These are phyloP conservation scores for Cheilosia urbana DNA, from an alignment of 2,888 invertebrate genomes.

Conservation along the genomic window DNA sequence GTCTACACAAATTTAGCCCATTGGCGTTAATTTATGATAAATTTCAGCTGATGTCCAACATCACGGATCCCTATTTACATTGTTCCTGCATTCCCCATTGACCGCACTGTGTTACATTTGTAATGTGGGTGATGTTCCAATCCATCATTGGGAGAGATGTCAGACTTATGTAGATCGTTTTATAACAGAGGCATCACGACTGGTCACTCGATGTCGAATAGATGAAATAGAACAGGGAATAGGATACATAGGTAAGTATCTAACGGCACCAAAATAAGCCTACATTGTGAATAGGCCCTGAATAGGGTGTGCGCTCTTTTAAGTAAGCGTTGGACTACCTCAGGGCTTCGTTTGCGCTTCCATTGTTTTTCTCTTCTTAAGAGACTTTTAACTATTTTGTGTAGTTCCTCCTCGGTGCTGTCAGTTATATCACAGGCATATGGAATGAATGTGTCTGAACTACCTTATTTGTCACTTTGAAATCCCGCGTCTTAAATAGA, in stretches of 20 bases:
- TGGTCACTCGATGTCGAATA: slow-evolving; percentile 92
- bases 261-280: background rate
- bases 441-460: too few relatives aligned
- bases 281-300: too few relatives aligned
- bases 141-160: slow-evolving; percentile 95
- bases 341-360: too few relatives aligned
- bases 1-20: background rate
- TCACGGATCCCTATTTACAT: slow-evolving; percentile 96
- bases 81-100: slow-evolving; percentile 97
- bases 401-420: too few relatives aligned
- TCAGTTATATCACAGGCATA: too few relatives aligned
- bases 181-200: slow-evolving; percentile 93
- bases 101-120: slow-evolving; percentile 96
- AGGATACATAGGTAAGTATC: slow-evolving; percentile 82
- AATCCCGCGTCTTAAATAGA: too few relatives aligned
- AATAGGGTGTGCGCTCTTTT: too few relatives aligned
- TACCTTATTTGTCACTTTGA: too few relatives aligned
- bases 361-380: too few relatives aligned
- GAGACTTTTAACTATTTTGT: too few relatives aligned
- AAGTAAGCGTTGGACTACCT: too few relatives aligned
- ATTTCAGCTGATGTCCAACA: slow-evolving; percentile 88
- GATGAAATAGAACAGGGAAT: slow-evolving; percentile 87
- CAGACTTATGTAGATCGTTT: slow-evolving; percentile 94
- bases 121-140: slow-evolving; percentile 92
- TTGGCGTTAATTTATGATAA: slow-evolving; percentile 1